Conservation (phyloP, 2,113 vertebrate species). For the Cyanoramphus novaezelandiae region DNA sequence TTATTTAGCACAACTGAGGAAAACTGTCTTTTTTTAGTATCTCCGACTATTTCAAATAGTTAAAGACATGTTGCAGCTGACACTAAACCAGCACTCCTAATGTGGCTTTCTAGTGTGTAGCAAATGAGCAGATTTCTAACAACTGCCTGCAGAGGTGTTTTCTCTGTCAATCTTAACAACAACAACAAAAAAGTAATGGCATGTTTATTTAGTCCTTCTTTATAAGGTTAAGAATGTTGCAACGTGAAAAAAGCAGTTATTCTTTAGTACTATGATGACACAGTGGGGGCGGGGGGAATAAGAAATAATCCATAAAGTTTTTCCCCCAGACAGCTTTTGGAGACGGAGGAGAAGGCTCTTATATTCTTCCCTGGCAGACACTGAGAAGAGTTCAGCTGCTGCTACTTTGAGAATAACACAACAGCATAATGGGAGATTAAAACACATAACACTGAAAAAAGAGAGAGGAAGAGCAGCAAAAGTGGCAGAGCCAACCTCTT, state of each 20-base stretch:
- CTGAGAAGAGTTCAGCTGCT: not conserved
- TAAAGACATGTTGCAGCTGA: not conserved
- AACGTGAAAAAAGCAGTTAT: not conserved
- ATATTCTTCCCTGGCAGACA: not conserved
- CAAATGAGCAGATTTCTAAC: not conserved
- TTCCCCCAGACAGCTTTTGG: not conserved
- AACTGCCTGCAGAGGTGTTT: not conserved
- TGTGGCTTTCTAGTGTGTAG: not conserved
- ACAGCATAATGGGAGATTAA: not conserved
- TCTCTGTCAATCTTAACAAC: not conserved
- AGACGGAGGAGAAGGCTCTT: not conserved
- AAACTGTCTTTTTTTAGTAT: not conserved
- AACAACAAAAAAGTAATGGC: not conserved
- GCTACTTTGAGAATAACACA: not conserved
- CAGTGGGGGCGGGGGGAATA: rapidly evolving
- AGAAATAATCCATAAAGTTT: not conserved
- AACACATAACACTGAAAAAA: not conserved
- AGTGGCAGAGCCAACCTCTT: not conserved
- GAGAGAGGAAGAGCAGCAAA: not conserved
- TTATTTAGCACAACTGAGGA: not conserved
- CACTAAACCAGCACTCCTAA: not conserved
- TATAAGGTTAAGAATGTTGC: not conserved
- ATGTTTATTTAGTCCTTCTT: not conserved
- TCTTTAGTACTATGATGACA: not conserved
- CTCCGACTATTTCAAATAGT: not conserved